A percentile compares a stretch with the other conserved stretches of the same genome.
Evolutionary conservation across 2,888 invertebrate species (phyloP).

Genomic region (Caenorhabditis becei): DNA sequence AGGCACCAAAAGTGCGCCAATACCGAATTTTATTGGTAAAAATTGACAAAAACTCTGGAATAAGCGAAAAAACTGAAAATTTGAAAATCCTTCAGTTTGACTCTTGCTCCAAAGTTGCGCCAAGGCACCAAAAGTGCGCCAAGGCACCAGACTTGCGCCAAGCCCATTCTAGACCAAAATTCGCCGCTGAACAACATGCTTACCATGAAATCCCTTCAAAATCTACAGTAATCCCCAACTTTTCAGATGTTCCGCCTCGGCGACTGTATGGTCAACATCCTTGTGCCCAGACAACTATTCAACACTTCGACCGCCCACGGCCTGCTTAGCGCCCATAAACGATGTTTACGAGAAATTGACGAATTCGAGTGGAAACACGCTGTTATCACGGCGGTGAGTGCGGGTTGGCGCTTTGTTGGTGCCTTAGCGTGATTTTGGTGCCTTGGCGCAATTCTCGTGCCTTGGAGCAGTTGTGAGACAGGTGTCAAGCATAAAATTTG

Average conservation of each 20-base stretch:
- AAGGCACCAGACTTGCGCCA: background rate
- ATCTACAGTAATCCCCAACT: background rate
- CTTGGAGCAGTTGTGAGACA: too few species aligned
- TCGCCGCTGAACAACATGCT: background rate
- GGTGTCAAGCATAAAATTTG: too few species aligned
- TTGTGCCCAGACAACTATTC: conserved; percentile 61
- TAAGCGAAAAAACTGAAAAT: too few species aligned
- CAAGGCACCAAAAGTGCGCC: background rate
- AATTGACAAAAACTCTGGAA: background rate
- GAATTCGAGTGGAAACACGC: conserved; percentile 66
- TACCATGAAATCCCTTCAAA: background rate
- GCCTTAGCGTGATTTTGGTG: background rate
- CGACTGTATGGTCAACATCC: conserved; percentile 62
- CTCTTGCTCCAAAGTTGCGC: background rate
- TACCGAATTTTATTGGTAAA: background rate
- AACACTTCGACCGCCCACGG: conserved; percentile 60
- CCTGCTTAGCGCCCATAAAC: conserved; percentile 55
- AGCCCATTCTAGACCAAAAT: background rate
- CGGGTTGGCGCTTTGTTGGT: background rate
- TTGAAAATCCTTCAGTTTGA: too few species aligned
- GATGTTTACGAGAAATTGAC: conserved; percentile 60
- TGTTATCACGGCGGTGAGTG: conserved; percentile 56
- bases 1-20: background rate
- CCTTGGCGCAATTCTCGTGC: too few species aligned
- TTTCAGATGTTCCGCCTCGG: conserved; percentile 65